These are phyloP conservation scores for Ommatoiulus sabulosus DNA, from an alignment of 2,888 invertebrate genomes.

Conservation along the genomic window DNA sequence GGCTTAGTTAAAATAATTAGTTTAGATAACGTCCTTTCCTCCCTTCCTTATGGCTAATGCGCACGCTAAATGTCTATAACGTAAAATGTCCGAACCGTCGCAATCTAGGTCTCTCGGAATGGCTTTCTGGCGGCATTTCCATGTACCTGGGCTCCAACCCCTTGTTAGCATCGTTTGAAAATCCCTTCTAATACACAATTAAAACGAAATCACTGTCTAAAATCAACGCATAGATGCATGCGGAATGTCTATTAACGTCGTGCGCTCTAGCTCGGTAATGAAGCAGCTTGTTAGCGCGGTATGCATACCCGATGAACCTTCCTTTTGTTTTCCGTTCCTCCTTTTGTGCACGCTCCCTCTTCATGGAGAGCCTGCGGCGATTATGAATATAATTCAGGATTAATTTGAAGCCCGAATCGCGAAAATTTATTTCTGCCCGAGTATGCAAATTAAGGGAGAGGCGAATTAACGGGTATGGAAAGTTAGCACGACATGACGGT, in stretches of 20 bases:
- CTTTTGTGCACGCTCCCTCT: neutral
- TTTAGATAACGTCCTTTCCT: constrained; percentile 25
- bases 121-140: neutral
- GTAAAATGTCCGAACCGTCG: neutral
- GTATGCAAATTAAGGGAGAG: neutral
- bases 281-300: constrained; percentile 28
- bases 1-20: constrained; percentile 24
- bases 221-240: constrained; percentile 11
- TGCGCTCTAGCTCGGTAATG: neutral
- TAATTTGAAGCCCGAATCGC: neutral
- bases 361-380: neutral
- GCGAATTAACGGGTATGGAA: neutral
- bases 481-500: neutral
- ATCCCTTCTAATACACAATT: constrained; percentile 23
- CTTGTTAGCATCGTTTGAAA: neutral
- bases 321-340: neutral
- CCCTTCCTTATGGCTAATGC: neutral
- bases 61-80: neutral
- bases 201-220: constrained; percentile 11
- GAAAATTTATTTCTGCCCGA: neutral
- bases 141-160: neutral
- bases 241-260: constrained; percentile 17
- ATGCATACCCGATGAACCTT: constrained; percentile 6
- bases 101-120: constrained; percentile 1
- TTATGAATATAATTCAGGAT: constrained; percentile 21